phyloP scores from a whole-genome alignment of 2,888 invertebrate species.

The Periphyllus acericola region DNA sequence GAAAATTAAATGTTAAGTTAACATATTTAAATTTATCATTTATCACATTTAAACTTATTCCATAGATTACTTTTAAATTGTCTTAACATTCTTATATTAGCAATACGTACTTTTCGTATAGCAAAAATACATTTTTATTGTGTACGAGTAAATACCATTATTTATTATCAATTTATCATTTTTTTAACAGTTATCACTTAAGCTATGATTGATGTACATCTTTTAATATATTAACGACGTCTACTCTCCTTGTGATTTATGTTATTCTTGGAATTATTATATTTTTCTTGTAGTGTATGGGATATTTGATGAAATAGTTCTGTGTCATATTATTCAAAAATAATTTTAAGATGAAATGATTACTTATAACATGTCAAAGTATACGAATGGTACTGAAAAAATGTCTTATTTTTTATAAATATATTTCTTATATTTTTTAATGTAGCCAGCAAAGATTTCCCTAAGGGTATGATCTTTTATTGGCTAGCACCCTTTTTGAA shows the following conservation, averaged over 20 bases:
- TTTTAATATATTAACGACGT: constrained; percentile 18
- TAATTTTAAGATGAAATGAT: not conserved
- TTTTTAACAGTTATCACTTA: constrained; percentile 6
- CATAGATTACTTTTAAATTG: not conserved
- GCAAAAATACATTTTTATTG: not conserved
- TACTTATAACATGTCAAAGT: not conserved
- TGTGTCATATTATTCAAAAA: not conserved
- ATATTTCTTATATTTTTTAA: constrained; percentile 35
- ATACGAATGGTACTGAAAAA: not conserved
- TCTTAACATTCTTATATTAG: not conserved
- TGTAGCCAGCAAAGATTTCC: constrained; percentile 57
- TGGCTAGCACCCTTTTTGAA: constrained; percentile 15
- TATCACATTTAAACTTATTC: not conserved
- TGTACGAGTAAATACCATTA: not conserved
- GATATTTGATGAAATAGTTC: constrained; percentile 3
- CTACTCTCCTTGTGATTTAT: constrained; percentile 13
- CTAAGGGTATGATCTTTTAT: constrained; percentile 50
- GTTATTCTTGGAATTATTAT: not conserved
- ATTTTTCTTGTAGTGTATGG: not conserved
- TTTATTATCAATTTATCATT: not conserved
- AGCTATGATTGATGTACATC: constrained; percentile 27
- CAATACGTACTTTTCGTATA: not conserved
- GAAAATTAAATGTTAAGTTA: not conserved
- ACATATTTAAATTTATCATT: not conserved
- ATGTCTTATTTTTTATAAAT: constrained; percentile 14